Evolutionary conservation across 37 sponge, comb jelly and placozoan species (phyloP), one percentile per base, ranked within the genome.

Genomic region (Bolinopsis microptera): DNA sequence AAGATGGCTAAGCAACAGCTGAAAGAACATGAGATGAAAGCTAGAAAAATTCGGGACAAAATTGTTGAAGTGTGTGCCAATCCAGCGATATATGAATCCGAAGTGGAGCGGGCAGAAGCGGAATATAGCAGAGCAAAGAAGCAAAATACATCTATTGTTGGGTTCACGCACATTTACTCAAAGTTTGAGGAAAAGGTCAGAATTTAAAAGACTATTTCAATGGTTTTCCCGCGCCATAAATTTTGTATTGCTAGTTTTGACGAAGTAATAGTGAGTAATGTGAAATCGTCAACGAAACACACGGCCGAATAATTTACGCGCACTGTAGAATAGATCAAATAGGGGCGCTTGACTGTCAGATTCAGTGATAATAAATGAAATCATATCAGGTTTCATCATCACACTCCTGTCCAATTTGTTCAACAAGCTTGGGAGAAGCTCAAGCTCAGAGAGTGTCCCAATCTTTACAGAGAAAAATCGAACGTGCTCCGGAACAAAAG

Each of bases 381-480:
- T n/a, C n/a, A n/a, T n/a, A n/a, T n/a, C n/a, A n/a, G 61, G 61
- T 48, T 48, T 48, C 61, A 48, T 48, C 61, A 48, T 48, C n/a
- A n/a, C n/a, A n/a, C n/a, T n/a, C 90, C 61, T 86, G 90, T 26
- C 90, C 90, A 27, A 86, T 41, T 22, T 86, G 90, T 41, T n/a
- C 22, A 27, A 25, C 90, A 27, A 40, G 39, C 31, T 25, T 86
- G 8, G 41, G 24, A 22, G 90, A 39, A 21, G 21, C 1, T 5
- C 1, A 34, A 5, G 35, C 61, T 0, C 1, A n/a, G 0, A 23
- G 3, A 41, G 90, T 30, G 2, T 40, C 39, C 31, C 48, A 86
- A 23, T 16, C 3, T 27, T 27, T 86, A 28, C 0, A 16, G 0
- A 0, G 30, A 28, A 41, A 39, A 24, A 86, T 38, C 5, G 61